These are phyloP conservation scores for Panurus biarmicus DNA, from an alignment of 2,113 vertebrate species.

Conservation along the genomic window DNA sequence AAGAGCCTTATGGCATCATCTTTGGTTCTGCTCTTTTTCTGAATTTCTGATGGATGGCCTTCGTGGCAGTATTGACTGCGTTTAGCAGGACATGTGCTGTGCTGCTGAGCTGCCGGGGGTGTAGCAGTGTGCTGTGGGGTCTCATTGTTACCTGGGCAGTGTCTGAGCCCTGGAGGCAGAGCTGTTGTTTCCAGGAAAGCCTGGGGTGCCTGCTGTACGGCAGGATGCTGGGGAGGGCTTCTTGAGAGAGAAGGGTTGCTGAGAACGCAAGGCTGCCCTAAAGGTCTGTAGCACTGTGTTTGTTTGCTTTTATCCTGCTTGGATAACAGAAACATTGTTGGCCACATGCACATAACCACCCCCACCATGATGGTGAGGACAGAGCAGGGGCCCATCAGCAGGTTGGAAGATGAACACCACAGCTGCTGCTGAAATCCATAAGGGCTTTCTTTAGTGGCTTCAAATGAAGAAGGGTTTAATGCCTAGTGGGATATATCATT, in stretches of 20 bases:
- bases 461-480: not conserved
- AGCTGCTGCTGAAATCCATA: not conserved
- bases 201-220: no score
- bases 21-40: not conserved
- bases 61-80: not conserved
- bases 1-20: not conserved
- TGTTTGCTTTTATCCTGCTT: not conserved
- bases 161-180: not conserved
- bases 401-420: not conserved
- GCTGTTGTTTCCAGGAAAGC: not conserved
- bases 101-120: not conserved
- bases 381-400: not conserved
- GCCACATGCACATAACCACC: no score
- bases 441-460: not conserved
- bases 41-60: not conserved
- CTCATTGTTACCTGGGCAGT: not conserved
- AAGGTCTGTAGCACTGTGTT: not conserved
- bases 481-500: not conserved
- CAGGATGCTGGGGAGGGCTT: not conserved
- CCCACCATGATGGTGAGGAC: not conserved
- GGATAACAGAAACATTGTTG: not conserved
- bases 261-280: not conserved
- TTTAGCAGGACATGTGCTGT: not conserved
- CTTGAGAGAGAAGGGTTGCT: not conserved
- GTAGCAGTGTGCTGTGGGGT: not conserved